Conservation (phyloP, 2,797 vertebrate genomes). For the Eospalax fontanierii region DNA sequence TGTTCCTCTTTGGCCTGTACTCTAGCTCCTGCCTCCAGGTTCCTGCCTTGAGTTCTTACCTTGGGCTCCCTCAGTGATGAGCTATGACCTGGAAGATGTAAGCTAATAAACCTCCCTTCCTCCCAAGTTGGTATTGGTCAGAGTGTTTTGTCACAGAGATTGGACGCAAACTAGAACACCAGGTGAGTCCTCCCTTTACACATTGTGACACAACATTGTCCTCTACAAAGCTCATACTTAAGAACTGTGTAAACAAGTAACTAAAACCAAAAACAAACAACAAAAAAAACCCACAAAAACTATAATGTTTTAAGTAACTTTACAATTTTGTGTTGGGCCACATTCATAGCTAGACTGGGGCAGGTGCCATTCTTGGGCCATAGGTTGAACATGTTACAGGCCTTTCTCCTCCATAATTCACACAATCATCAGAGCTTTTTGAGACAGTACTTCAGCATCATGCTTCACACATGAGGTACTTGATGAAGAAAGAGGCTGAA, state of each 20-base stretch:
- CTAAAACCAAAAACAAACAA: neutral
- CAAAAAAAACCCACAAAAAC: neutral
- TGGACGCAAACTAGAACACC: no score
- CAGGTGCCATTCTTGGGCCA: no score
- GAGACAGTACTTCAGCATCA: rapidly evolving
- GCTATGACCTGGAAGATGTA: no score
- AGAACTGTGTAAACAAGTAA: neutral
- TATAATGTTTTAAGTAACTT: neutral
- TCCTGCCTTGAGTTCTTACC: no score
- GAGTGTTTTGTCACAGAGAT: no score
- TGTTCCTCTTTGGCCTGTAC: no score
- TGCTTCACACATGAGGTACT: rapidly evolving
- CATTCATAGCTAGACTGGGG: neutral
- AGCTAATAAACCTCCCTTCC: no score
- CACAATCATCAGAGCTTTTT: rapidly evolving
- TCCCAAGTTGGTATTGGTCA: no score
- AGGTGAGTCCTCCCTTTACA: no score
- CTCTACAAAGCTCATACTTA: neutral
- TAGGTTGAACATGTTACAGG: neutral
- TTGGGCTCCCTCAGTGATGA: no score
- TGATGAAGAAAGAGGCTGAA: neutral
- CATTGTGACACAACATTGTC: neutral
- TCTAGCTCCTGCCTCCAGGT: no score
- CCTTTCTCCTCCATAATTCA: neutral
- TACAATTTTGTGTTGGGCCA: neutral